Base-by-base conservation (phyloP, 2,113 vertebrate species). In the Gavialis gangeticus region DNA sequence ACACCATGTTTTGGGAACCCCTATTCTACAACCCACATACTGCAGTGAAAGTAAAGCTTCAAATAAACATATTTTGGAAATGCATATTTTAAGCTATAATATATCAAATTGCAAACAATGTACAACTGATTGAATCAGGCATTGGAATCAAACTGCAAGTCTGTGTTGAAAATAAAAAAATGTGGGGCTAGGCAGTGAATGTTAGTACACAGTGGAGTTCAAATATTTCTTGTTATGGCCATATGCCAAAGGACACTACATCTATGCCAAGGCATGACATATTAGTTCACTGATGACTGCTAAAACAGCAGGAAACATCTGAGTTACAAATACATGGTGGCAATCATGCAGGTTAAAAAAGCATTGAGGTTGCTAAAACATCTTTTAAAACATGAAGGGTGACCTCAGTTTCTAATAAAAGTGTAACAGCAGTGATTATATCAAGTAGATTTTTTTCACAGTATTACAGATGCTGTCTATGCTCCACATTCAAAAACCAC, bases 321-420 rank as follows among this genome's bases (percentile, higher is more conserved):
- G 56, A 91, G 82, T 59, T 67, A 88, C 78, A 84, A 91, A 78
- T 62, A 95, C 8, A 17, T 5, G 18, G 34, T 62, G 75, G 90
- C 64, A 92, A 66, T 4, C 88, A 80, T 19, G 46, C 13, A 67
- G 1, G 75, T 0, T 79, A 69, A 12, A 10, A 91, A 62, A 92
- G 3, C 75, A 84, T 85, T 78, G 84, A 97, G 87, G 89, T 91
- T 96, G 96, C 94, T 94, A 96, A 97, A 97, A 94, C 93, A 94
- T 92, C 93, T 95, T 86, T 73, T 75, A 75, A 93, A 77, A 93
- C 5, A 4, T 18, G n/a, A 89, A 76, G 82, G 21, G 2, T 22
- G 22, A 83, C 24, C 28, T 34, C 11, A 34, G 12, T n/a, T 21
- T 30, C 19, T 69, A 34, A 34, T 15, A 69, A 34, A 9, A 78